Base-by-base conservation (phyloP, 1,140 invertebrate genomes). In the Zaprionus taronus region DNA sequence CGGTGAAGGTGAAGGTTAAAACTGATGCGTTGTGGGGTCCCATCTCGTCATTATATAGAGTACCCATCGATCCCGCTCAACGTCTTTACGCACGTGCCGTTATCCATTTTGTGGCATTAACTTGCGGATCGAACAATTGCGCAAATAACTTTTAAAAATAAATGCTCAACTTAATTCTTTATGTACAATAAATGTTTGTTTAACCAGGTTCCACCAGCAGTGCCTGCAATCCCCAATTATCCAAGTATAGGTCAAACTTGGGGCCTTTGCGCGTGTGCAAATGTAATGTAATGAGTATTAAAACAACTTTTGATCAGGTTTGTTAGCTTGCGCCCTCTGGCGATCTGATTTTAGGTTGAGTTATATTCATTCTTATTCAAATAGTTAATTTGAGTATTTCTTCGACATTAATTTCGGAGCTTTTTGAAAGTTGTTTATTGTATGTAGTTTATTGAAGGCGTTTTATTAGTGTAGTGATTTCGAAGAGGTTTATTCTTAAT, bases 61-160 rank as follows among this genome's bases (percentile, higher is more conserved):
- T 34, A 49, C 17, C 20, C 5, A 2, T 15, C 6, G 12, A 4
- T 15, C 31, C 20, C 34, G 11, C n/a, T n/a, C 17, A 15, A 38
- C 12, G 0, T 24, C 34, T 17, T 12, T 34, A 14, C 7, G 20
- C 55, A 58, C 70, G 55, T 28, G 63, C 17, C 24, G 41, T 17
- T 47, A 17, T 47, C 6, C n/a, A 17, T 38, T 15, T 15, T 14
- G 4, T 58, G 12, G 4, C 9, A 31, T 60, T 34, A 15, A 58
- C 38, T 64, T 38, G 4, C 2, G 14, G 12, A 49, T 47, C 38
- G 38, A 55, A 61, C 71, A 73, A 73, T 66, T 73, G 71, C 34
- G 71, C 41, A 72, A 66, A 72, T 72, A 66, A 58, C 14, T 66
- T 11, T 67, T 41, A 51, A 36, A 58, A 66, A 58, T 64, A 71